A percentile compares a stretch with the other conserved stretches of the same genome.
Evolutionary conservation across 2,113 vertebrate species (phyloP).

Genomic region (Notiomystis cincta): DNA sequence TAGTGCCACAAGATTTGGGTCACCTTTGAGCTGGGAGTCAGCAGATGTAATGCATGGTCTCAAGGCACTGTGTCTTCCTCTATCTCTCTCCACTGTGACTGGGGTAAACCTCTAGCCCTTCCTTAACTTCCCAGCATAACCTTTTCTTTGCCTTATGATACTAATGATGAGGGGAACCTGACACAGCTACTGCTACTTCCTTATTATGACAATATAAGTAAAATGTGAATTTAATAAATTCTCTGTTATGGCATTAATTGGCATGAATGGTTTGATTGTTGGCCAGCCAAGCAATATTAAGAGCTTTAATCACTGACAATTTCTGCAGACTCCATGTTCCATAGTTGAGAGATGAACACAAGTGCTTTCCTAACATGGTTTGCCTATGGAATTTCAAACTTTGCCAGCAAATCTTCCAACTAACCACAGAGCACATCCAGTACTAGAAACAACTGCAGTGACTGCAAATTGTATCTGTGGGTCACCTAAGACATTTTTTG

Average conservation of each 20-base stretch:
- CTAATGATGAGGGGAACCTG: not conserved
- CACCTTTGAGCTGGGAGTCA: not conserved
- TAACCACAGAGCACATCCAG: not conserved
- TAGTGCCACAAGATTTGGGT: not conserved
- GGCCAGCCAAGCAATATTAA: not conserved
- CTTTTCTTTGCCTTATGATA: not conserved
- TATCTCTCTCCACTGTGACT: not conserved
- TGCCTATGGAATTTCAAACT: not conserved
- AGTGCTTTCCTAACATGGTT: not conserved
- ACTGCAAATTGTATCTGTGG: not conserved
- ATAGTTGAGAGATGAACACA: not conserved
- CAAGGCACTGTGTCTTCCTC: not conserved
- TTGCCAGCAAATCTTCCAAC: not conserved
- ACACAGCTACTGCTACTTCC: not conserved
- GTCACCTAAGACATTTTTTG: not conserved
- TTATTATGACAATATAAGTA: not conserved
- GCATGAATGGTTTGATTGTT: not conserved
- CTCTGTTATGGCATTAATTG: not conserved
- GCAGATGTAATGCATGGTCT: not conserved
- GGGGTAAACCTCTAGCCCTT: not conserved
- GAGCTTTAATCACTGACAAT: not conserved
- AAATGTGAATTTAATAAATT: not conserved
- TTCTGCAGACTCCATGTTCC: not conserved
- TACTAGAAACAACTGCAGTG: not conserved
- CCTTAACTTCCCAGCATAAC: not conserved